Evolutionary conservation across 2,888 invertebrate genomes (phyloP).

Genomic region (Ferrisia virgata): DNA sequence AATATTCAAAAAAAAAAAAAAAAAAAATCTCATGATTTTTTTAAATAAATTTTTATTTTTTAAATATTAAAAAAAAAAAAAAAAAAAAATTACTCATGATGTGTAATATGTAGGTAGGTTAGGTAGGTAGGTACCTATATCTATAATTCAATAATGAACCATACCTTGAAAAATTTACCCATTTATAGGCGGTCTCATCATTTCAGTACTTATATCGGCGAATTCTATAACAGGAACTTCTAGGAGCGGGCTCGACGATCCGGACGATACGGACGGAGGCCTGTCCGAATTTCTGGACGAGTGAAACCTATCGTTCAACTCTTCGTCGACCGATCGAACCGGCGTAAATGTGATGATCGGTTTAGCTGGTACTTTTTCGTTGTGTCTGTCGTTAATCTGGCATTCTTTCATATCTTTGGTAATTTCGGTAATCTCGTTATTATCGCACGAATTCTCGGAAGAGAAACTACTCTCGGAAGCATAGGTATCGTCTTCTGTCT

Average conservation of each 20-base stretch:
- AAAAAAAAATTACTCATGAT: no score
- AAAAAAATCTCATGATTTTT: no score
- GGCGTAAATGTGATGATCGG: constrained; percentile 41
- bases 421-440: constrained; percentile 18
- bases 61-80: no score
- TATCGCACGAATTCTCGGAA: constrained; percentile 8
- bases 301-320: background rate
- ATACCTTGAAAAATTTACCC: background rate
- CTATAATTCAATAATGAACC: no score
- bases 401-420: constrained; percentile 6
- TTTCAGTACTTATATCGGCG: constrained; percentile 7
- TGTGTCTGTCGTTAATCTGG: background rate
- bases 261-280: constrained; percentile 22
- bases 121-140: no score
- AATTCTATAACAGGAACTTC: constrained; percentile 34
- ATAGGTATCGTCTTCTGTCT: constrained; percentile 3
- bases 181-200: constrained; percentile 41
- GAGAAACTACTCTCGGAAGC: constrained; percentile 10
- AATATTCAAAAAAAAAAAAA: no score
- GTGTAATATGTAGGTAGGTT: no score
- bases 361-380: background rate
- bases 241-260: constrained; percentile 32
- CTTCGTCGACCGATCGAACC: constrained; percentile 20
- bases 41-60: no score
- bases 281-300: background rate